Conservation (phyloP, 2,888 invertebrate species). For the Alentia gelatinosa region DNA sequence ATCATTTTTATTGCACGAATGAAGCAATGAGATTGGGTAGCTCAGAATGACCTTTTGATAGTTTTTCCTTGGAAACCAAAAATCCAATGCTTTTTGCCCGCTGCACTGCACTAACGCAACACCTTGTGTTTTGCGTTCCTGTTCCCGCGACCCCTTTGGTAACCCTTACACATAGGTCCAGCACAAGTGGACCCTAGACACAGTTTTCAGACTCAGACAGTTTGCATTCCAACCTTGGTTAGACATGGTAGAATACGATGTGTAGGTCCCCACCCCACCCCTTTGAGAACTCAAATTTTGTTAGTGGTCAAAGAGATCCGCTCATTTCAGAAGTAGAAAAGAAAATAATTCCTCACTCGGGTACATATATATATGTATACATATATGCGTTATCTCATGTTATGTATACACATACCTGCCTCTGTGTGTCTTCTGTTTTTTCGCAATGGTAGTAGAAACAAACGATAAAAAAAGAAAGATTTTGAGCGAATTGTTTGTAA, state of each 20-base stretch:
- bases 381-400: background rate
- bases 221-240: slow-evolving; percentile 23
- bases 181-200: background rate
- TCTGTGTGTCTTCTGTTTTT: background rate
- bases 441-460: background rate
- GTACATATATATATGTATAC: background rate
- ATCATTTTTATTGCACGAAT: background rate
- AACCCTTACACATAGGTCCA: background rate
- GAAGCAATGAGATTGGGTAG: background rate
- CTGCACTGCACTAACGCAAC: slow-evolving; percentile 14
- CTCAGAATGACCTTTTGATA: background rate
- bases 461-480: background rate
- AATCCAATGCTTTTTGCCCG: background rate
- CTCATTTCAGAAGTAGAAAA: slow-evolving; percentile 4
- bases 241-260: background rate
- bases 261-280: slow-evolving; percentile 5
- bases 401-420: background rate
- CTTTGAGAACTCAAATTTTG: background rate
- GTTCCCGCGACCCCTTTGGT: background rate
- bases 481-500: background rate
- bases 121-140: background rate
- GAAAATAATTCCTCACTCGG: background rate
- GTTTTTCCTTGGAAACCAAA: background rate
- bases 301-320: background rate
- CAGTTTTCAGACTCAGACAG: background rate